Evolutionary conservation across 2,888 invertebrate genomes (phyloP).

Genomic region (Eupeodes latifasciatus): DNA sequence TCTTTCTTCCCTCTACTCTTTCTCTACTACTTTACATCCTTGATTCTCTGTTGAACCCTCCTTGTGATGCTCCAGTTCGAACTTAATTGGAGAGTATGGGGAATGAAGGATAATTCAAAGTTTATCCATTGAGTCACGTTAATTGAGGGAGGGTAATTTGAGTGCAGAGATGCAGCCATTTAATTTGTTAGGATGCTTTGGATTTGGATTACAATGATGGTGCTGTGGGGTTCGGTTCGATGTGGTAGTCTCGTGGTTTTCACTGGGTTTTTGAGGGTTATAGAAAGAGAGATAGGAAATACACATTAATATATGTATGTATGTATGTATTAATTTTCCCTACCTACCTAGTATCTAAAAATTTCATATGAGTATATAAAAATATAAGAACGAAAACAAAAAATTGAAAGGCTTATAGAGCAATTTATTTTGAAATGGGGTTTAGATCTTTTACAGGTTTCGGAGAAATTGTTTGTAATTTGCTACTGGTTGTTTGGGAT

Average conservation of each 20-base stretch:
- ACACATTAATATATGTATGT: no score
- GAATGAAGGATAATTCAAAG: constrained; percentile 68
- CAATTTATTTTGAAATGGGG: no score
- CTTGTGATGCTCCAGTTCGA: constrained; percentile 14
- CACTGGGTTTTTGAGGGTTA: background rate
- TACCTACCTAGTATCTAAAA: no score
- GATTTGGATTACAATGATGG: constrained; percentile 35
- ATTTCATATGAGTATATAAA: no score
- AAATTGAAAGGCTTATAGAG: no score
- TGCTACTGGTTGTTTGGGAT: no score
- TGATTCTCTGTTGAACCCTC: background rate
- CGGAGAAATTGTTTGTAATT: no score
- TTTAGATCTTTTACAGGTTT: no score
- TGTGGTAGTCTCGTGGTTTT: constrained; percentile 34
- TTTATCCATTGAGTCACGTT: constrained; percentile 75
- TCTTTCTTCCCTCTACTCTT: background rate
- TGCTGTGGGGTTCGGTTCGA: background rate
- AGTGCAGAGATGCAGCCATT: constrained; percentile 74
- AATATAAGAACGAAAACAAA: no score
- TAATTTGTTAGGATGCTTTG: constrained; percentile 72
- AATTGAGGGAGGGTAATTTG: constrained; percentile 74
- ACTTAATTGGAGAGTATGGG: constrained; percentile 11
- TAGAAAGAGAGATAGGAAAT: no score
- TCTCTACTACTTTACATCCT: constrained; percentile 24
- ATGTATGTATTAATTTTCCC: no score